Percentiles rank a stretch among this genome's conserved stretches.
phyloP scores from a whole-genome alignment of 2,113 vertebrate genomes.

The Crotalus horridus region DNA sequence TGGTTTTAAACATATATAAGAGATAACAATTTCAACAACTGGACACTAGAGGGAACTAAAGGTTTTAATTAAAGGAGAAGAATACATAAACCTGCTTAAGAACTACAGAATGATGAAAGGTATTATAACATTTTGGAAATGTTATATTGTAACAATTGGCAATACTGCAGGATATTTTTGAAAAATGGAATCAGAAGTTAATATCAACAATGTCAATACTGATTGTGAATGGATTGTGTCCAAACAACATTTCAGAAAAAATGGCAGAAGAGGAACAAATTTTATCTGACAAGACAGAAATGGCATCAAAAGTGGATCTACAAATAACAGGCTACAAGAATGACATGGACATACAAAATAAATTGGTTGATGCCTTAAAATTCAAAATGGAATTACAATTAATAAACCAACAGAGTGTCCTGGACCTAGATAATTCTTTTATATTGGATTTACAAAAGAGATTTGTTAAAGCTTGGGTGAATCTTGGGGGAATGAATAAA shows the following conservation, averaged over 20 bases:
- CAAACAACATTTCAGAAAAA: not conserved
- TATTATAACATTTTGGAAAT: not conserved
- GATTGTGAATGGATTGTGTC: not conserved
- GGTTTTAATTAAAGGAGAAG: not conserved
- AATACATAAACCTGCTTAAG: not conserved
- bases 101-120: not conserved
- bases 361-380: not conserved
- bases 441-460: not conserved
- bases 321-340: not conserved
- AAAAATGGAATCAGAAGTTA: not conserved
- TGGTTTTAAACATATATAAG: not conserved
- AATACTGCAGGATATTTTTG: not conserved
- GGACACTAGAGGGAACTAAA: not conserved
- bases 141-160: not conserved
- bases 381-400: not conserved
- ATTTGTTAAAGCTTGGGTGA: not conserved
- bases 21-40: not conserved
- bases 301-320: not conserved
- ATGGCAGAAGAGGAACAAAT: not conserved
- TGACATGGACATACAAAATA: not conserved
- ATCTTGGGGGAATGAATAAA: not conserved
- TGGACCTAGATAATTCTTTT: not conserved
- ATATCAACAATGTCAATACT: not conserved
- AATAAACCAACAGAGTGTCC: not conserved
- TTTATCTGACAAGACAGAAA: not conserved